Evolutionary conservation across 1,140 invertebrate genomes (phyloP).

Genomic region (Caligus rogercresseyi): DNA sequence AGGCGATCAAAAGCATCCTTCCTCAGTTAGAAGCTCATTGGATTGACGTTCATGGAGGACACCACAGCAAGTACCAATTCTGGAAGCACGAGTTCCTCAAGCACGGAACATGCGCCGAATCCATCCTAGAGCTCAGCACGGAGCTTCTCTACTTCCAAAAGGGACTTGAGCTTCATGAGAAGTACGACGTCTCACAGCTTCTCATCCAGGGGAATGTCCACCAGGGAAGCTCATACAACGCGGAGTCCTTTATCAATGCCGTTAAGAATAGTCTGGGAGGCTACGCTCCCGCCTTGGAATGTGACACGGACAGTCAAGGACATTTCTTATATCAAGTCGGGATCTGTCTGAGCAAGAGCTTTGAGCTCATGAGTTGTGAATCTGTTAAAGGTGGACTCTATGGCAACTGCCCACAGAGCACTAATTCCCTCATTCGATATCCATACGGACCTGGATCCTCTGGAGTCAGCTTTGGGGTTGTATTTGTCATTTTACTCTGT

Average conservation of each 20-base stretch:
- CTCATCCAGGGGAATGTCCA: neutral
- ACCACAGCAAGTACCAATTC: neutral
- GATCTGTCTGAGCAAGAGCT: conserved; percentile 1
- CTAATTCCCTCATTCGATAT: neutral
- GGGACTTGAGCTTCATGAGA: neutral
- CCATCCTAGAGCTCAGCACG: neutral
- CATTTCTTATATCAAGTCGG: neutral
- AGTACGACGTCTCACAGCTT: neutral
- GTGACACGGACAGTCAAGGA: neutral
- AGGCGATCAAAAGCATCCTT: neutral
- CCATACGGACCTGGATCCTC: neutral
- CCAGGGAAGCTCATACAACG: neutral
- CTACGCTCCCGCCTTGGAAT: neutral
- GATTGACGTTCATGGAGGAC: conserved; percentile 9
- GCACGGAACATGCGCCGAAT: conserved; percentile 9
- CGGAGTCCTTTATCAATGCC: neutral
- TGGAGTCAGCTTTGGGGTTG: neutral
- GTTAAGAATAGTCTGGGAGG: conserved; percentile 3
- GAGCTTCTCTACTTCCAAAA: conserved; percentile 5
- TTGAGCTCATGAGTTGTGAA: conserved; percentile 10
- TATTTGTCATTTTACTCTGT: neutral
- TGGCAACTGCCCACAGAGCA: neutral
- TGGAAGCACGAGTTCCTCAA: conserved; percentile 12
- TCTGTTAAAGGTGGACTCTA: neutral
- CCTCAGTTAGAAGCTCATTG: neutral